phyloP scores from a whole-genome alignment of 35 echinoderm and acorn worm species.

The Holothuria glaberrima region DNA sequence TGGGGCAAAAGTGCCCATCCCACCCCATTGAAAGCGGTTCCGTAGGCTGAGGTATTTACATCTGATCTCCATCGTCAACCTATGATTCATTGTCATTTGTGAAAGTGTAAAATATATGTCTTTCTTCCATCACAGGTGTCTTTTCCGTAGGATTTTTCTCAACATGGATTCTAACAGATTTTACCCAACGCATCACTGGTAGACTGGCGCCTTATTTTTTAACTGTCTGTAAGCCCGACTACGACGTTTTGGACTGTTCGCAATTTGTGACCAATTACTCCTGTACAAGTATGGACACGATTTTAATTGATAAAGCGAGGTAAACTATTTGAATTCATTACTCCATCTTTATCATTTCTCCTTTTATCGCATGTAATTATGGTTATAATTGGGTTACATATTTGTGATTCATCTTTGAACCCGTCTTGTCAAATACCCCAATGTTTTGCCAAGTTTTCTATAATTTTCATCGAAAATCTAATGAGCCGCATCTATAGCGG shows the following conservation, averaged over 20 bases:
- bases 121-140: slow-evolving; percentile 31
- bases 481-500: too few species aligned
- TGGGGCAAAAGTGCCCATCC: too few species aligned
- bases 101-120: neutral
- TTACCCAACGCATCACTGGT: slow-evolving; percentile 54
- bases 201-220: slow-evolving; percentile 67
- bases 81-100: neutral
- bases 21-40: too few species aligned
- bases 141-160: slow-evolving; percentile 64
- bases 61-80: neutral
- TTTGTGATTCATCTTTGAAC: too few species aligned
- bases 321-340: neutral
- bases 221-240: slow-evolving; percentile 59
- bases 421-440: too few species aligned
- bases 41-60: too few species aligned
- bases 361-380: neutral
- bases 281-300: neutral
- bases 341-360: neutral
- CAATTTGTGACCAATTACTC: slow-evolving; percentile 61
- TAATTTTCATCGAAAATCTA: too few species aligned
- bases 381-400: too few species aligned
- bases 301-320: slow-evolving; percentile 68
- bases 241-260: slow-evolving; percentile 19
- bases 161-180: slow-evolving; percentile 71
- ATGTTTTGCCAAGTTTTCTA: too few species aligned